Conservation (phyloP, 2,888 invertebrate genomes). For the Phania funesta region DNA sequence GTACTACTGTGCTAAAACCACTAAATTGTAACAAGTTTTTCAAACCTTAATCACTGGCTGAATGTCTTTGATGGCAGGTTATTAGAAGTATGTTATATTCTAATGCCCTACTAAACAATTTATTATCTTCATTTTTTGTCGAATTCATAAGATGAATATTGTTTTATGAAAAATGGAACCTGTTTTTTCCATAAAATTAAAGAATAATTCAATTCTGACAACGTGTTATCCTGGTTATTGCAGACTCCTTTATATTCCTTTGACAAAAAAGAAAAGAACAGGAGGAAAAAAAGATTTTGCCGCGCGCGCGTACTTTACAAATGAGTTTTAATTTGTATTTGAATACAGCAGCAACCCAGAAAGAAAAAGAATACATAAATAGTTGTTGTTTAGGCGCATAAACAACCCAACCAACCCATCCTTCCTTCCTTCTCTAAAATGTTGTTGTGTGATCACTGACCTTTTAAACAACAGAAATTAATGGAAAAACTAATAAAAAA, state of each 20-base stretch:
- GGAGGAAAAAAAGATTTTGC: slow-evolving; percentile 63
- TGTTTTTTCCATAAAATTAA: slow-evolving; percentile 39
- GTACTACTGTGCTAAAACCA: background rate
- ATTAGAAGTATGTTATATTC: slow-evolving; percentile 28
- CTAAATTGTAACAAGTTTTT: background rate
- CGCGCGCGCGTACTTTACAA: slow-evolving; percentile 67
- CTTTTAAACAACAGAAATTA: slow-evolving; percentile 49
- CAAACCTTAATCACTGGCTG: background rate
- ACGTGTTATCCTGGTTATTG: slow-evolving; percentile 20
- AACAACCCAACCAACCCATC: slow-evolving; percentile 21
- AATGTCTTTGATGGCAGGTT: slow-evolving; percentile 43
- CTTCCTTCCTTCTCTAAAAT: slow-evolving; percentile 40
- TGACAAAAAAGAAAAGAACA: slow-evolving; percentile 36
- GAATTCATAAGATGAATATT: background rate
- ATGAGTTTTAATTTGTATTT: slow-evolving; percentile 61
- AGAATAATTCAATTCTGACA: slow-evolving; percentile 33
- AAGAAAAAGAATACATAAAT: slow-evolving; percentile 6
- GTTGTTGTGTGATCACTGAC: slow-evolving; percentile 62
- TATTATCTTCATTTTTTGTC: slow-evolving; percentile 7
- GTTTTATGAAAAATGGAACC: slow-evolving; percentile 29
- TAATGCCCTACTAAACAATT: slow-evolving; percentile 38
- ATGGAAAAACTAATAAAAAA: slow-evolving; percentile 40
- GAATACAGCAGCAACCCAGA: slow-evolving; percentile 27
- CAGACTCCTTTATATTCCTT: slow-evolving; percentile 48
- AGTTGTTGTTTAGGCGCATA: slow-evolving; percentile 33